Evolutionary conservation across 2,888 invertebrate species (phyloP), one percentile per base, ranked within the genome.

Genomic region (Apeira syringaria): DNA sequence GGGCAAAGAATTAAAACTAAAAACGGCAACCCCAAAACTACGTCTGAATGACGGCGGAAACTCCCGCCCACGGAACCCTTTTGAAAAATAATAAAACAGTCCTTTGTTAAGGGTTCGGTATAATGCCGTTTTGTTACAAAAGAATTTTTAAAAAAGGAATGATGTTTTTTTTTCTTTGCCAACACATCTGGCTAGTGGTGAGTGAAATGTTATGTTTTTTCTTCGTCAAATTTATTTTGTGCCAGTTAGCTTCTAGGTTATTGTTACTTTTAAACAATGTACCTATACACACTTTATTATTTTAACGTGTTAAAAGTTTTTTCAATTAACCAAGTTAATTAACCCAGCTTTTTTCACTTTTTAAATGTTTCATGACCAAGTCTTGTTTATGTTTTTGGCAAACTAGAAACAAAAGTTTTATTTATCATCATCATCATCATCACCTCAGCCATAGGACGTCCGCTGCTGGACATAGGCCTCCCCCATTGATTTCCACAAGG

Each of bases 21-120:
- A 56, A 58, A 56, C 33, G 36, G 50, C 49, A 44, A 47, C 54
- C 56, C 56, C 61, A 52, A 63, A 55, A 29, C 42, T 37, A 27
- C 56, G 52, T 58, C 39, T 62, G 60, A 64, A 69, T 66, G 46
- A 28, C 18, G 12, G 45, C 59, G 59, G 59, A 60, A 58, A 45
- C 47, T 24, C 32, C 49, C 72, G 68, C 74, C 72, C 56, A 64
- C 69, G 55, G 71, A 68, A 66, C 71, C 74, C 72, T 68, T 72
- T 73, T 67, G 62, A 66, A 71, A 71, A 70, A 69, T 68, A 69
- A 70, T 69, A 74, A 72, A 72, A 63, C 56, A 52, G 47, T 41
- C 54, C 32, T 51, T 56, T 60, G 51, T 54, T 48, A 51, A 43
- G 50, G 49, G 51, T 53, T 39, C 50, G 12, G 48, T 50, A 59